Percentiles rank a stretch among this genome's conserved stretches.
These are phyloP conservation scores for Halcyon senegalensis DNA, from an alignment of 2,113 vertebrate species.

Conservation along the genomic window DNA sequence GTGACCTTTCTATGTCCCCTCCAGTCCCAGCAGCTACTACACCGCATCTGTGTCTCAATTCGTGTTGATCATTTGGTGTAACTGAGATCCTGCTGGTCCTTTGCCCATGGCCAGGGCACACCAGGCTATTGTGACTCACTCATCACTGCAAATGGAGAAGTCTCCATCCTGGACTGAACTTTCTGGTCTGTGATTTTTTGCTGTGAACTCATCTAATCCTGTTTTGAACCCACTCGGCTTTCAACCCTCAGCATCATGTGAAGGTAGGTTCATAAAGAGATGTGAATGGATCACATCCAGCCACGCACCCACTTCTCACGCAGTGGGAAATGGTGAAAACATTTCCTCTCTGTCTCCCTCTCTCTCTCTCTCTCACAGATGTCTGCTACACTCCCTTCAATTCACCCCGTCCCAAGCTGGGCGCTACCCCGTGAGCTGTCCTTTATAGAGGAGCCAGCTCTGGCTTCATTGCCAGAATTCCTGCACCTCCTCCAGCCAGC, in stretches of 20 bases:
- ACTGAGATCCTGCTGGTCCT: not conserved
- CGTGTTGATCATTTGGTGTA: fast-evolving
- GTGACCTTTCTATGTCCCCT: not conserved
- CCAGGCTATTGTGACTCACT: not conserved
- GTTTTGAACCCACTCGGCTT: not conserved
- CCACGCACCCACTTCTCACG: not conserved
- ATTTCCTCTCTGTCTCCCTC: not conserved
- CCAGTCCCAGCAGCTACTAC: not conserved
- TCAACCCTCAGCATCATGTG: not conserved
- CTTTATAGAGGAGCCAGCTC: not conserved
- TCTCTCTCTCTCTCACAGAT: not conserved
- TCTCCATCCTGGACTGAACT: not conserved
- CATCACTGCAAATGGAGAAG: not conserved
- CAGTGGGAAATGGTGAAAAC: not conserved
- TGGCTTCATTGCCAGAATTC: not conserved
- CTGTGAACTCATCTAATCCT: not conserved
- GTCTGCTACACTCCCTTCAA: not conserved
- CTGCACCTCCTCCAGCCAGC: not conserved
- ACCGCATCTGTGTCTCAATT: not conserved
- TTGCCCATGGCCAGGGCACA: fast-evolving
- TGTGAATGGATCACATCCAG: not conserved
- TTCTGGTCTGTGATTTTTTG: not conserved
- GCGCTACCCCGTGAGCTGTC: not conserved
- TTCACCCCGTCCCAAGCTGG: not conserved
- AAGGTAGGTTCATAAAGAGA: not conserved